Base-by-base conservation (phyloP, 2,888 invertebrate genomes). In the Steinernema hermaphroditum region DNA sequence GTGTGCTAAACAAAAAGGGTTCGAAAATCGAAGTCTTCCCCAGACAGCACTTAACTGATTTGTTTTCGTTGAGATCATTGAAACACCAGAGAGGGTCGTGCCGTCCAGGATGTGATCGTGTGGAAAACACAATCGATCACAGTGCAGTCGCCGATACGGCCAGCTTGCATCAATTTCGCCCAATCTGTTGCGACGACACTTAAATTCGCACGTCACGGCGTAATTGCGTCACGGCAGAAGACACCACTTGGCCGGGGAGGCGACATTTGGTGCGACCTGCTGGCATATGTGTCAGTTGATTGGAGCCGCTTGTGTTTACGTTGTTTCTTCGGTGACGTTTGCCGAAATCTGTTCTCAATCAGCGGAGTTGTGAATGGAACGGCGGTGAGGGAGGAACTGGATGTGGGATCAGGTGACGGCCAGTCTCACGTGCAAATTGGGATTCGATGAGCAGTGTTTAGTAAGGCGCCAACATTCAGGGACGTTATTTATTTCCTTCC, bases 81-180 rank as follows among this genome's bases (percentile, higher is more conserved):
- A 12, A 37, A 37, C 37, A 12, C 37, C 6, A 37, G 37, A 37
- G 37, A 12, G 37, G 37, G 37, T 37, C 37, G 37, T 37, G 37
- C 12, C n/a, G n/a, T n/a, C n/a, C n/a, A n/a, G n/a, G n/a, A n/a
- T n/a, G n/a, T n/a, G n/a, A 37, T 12, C 37, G 4, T 12, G n/a
- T 19, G 46, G 27, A 54, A 54, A 54, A 54, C 27, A 54, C 24
- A 54, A 22, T 22, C 54, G 2, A 54, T 54, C 54, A 27, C 22
- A 54, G 54, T 54, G 54, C 54, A 54, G 46, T 19, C 16, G 46
- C 46, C 16, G 46, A 16, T 46, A 12, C 24, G 27, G 12, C n/a
- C 54, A 22, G 54, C 54, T 54, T 54, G 54, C 54, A 54, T 54
- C 54, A 12, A 27, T 54, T 54, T 54, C 12, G 54, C 6, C 24